Conservation (phyloP, 2,888 invertebrate species). For the Hirtodrosophila cameraria region DNA sequence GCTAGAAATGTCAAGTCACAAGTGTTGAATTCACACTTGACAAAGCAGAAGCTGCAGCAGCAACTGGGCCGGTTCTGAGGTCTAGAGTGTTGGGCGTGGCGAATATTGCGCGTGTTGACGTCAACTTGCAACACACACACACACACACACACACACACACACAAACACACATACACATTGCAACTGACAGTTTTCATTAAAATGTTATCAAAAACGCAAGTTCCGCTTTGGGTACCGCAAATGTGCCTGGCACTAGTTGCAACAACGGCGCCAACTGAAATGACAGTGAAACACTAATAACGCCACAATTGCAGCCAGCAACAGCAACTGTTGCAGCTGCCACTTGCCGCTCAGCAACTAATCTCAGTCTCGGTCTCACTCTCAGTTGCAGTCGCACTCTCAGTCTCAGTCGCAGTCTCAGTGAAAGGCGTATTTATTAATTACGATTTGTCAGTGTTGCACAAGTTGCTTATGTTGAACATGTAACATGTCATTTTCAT, state of each 20-base stretch:
- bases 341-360: slow-evolving; percentile 35
- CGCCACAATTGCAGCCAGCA: slow-evolving; percentile 32
- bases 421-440: slow-evolving; percentile 33
- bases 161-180: slow-evolving; percentile 42
- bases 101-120: slow-evolving; percentile 35
- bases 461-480: slow-evolving; percentile 21
- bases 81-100: slow-evolving; percentile 34
- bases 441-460: slow-evolving; percentile 18
- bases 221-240: slow-evolving; percentile 59
- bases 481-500: slow-evolving; percentile 13
- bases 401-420: slow-evolving; percentile 5
- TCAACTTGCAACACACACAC: slow-evolving; percentile 32
- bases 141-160: slow-evolving; percentile 12
- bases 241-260: slow-evolving; percentile 56
- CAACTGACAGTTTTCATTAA: slow-evolving; percentile 82
- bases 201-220: slow-evolving; percentile 78
- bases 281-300: slow-evolving; percentile 68
- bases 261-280: slow-evolving; percentile 38
- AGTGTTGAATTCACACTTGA: slow-evolving; percentile 79
- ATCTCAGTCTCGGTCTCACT: slow-evolving; percentile 57
- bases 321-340: slow-evolving; percentile 39
- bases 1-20: slow-evolving; percentile 78
- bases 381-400: slow-evolving; percentile 10
- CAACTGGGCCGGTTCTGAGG: slow-evolving; percentile 12
- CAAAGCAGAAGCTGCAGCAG: slow-evolving; percentile 58